Percentiles rank a stretch among this genome's conserved stretches.
These are phyloP conservation scores for Stomatorhinus ivindoensis DNA, from an alignment of 2,113 vertebrate species.

Conservation along the genomic window DNA sequence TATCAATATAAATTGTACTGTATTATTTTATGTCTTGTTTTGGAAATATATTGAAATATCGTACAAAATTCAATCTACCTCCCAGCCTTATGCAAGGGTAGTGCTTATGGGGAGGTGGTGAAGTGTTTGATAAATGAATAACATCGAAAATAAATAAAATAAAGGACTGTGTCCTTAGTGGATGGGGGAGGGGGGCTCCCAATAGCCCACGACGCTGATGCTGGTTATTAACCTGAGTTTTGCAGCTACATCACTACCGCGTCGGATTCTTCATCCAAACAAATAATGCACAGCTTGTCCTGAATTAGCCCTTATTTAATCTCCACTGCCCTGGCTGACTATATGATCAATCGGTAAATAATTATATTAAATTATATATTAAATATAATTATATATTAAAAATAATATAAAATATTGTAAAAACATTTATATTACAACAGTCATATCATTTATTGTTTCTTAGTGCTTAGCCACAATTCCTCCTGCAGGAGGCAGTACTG, in stretches of 20 bases:
- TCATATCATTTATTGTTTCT: neutral
- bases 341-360: neutral
- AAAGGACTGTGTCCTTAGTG: too few species aligned
- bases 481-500: neutral
- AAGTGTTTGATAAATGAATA: too few species aligned
- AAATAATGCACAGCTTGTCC: neutral
- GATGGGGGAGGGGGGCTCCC: too few species aligned
- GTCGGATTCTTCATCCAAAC: neutral
- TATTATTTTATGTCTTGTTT: too few species aligned
- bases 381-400: too few species aligned
- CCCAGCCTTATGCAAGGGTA: too few species aligned
- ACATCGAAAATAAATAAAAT: too few species aligned
- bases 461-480: neutral
- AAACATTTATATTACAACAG: neutral
- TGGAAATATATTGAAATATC: too few species aligned
- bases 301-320: neutral
- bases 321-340: neutral
- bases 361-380: too few species aligned
- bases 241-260: neutral
- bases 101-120: too few species aligned
- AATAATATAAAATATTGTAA: neutral
- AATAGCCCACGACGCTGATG: neutral
- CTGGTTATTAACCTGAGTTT: neutral
- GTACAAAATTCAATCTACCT: too few species aligned
- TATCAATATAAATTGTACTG: too few species aligned